Conservation (phyloP, 1,140 invertebrate genomes). For the Solenopsis invicta region DNA sequence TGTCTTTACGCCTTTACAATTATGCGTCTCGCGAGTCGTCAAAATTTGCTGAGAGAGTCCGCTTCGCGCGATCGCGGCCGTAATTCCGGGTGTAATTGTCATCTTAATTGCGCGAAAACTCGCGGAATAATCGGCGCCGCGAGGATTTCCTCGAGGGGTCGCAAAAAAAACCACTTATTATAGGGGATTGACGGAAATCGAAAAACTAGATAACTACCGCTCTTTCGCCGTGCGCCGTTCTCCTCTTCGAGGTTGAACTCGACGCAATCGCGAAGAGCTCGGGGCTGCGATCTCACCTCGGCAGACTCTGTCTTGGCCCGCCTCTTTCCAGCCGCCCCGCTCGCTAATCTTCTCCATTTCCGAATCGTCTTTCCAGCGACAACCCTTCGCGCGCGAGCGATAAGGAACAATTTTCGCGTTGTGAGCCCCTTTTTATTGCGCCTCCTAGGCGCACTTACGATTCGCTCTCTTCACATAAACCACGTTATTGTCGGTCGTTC, state of each 20-base stretch:
- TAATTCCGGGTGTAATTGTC: slow-evolving; percentile 33
- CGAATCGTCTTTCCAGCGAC: slow-evolving; percentile 32
- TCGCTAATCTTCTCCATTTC: slow-evolving; percentile 42
- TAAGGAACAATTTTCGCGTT: slow-evolving; percentile 53
- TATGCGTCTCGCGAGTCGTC: background rate
- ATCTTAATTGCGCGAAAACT: slow-evolving; percentile 41
- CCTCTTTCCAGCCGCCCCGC: background rate
- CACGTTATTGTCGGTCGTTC: slow-evolving; percentile 45
- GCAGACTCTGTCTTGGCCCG: background rate
- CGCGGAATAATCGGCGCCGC: slow-evolving; percentile 30
- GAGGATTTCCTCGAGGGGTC: background rate
- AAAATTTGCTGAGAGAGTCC: background rate
- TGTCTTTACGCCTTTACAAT: slow-evolving; percentile 6
- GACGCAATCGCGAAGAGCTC: slow-evolving; percentile 1
- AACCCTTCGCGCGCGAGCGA: slow-evolving; percentile 27
- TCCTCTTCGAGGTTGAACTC: background rate
- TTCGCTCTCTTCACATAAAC: slow-evolving; percentile 41
- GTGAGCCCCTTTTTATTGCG: slow-evolving; percentile 48
- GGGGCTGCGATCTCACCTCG: slow-evolving; percentile 26
- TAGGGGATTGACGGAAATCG: slow-evolving; percentile 36
- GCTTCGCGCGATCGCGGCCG: background rate
- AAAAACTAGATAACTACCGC: background rate
- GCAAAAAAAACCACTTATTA: slow-evolving; percentile 43
- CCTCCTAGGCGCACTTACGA: slow-evolving; percentile 41
- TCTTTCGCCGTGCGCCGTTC: background rate